Conservation (phyloP, 2,797 vertebrate species). For the Rhyacichthys aspro region DNA sequence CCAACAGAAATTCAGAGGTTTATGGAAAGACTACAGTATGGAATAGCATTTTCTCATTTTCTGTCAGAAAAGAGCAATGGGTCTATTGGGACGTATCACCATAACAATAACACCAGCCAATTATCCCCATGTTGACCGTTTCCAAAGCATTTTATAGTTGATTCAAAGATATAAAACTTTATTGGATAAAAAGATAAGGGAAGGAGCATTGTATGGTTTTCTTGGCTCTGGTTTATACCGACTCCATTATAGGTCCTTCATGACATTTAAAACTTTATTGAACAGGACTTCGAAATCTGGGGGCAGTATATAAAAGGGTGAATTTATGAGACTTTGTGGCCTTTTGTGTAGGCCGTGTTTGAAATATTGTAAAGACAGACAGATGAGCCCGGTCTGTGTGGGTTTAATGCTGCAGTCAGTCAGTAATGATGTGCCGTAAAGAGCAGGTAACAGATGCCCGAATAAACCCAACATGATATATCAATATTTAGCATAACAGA, state of each 20-base stretch:
- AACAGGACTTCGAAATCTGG: slow-evolving; percentile 96
- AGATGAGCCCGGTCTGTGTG: slow-evolving; percentile 67
- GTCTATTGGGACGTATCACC: slow-evolving; percentile 92
- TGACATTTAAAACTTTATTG: slow-evolving; percentile 99
- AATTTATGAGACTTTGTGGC: slow-evolving; percentile 92
- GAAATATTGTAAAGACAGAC: slow-evolving; percentile 81
- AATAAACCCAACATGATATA: slow-evolving; percentile 73
- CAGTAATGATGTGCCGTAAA: slow-evolving; percentile 63
- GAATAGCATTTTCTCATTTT: slow-evolving; percentile 81
- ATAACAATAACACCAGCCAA: slow-evolving; percentile 93
- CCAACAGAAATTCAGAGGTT: too few relatives aligned
- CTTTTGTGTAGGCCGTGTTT: slow-evolving; percentile 87
- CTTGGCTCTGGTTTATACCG: slow-evolving; percentile 88
- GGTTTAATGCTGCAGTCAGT: slow-evolving; percentile 52
- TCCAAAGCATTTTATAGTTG: slow-evolving; percentile 95
- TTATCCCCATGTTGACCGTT: slow-evolving; percentile 95
- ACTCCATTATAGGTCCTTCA: slow-evolving; percentile 93
- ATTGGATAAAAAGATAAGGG: slow-evolving; percentile 94
- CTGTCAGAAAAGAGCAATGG: slow-evolving; percentile 89
- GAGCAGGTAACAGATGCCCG: slow-evolving; percentile 69
- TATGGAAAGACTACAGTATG: slow-evolving; percentile 5
- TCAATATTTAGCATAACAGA: slow-evolving; percentile 73
- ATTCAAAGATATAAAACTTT: slow-evolving; percentile 99
- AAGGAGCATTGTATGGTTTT: slow-evolving; percentile 87
- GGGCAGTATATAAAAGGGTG: slow-evolving; percentile 95